Percentiles rank a stretch among this genome's conserved stretches.
phyloP scores from a whole-genome alignment of 2,797 vertebrate species.

The Hippocampus kuda region DNA sequence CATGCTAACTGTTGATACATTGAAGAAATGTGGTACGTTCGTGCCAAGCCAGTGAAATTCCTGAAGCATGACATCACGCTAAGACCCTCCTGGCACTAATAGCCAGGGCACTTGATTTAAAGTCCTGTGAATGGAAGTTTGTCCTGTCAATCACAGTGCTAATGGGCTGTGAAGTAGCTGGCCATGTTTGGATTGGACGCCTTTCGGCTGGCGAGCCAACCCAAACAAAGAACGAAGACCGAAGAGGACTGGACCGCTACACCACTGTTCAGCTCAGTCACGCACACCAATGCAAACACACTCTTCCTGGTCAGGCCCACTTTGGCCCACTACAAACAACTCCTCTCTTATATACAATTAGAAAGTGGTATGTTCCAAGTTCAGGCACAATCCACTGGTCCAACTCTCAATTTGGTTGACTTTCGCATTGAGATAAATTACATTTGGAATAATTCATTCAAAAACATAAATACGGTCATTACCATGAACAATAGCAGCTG shows the following conservation, averaged over 20 bases:
- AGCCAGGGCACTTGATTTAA: conserved; percentile 28
- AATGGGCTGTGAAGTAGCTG: conserved; percentile 71
- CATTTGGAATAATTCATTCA: neutral
- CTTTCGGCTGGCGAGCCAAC: conserved; percentile 64
- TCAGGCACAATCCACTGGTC: neutral
- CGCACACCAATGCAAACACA: conserved; percentile 42
- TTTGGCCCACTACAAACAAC: conserved; percentile 41
- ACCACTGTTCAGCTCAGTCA: conserved; percentile 57
- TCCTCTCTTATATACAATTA: neutral
- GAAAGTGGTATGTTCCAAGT: neutral
- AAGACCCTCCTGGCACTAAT: conserved; percentile 42
- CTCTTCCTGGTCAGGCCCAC: conserved; percentile 49
- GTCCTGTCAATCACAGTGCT: conserved; percentile 71
- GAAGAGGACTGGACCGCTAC: neutral
- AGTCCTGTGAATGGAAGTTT: conserved; percentile 70
- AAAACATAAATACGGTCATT: neutral
- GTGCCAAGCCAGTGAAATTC: conserved; percentile 22
- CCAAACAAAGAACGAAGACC: conserved; percentile 64
- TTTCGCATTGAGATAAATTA: neutral
- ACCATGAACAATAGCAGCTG: neutral
- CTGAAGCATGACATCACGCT: conserved; percentile 39
- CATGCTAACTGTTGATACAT: neutral
- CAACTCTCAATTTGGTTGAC: neutral
- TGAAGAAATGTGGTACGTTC: neutral
- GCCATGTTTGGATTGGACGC: conserved; percentile 63